Evolutionary conservation across 2,888 invertebrate genomes (phyloP), one percentile per base, ranked within the genome.

Genomic region (Hypselothyrea guttata): DNA sequence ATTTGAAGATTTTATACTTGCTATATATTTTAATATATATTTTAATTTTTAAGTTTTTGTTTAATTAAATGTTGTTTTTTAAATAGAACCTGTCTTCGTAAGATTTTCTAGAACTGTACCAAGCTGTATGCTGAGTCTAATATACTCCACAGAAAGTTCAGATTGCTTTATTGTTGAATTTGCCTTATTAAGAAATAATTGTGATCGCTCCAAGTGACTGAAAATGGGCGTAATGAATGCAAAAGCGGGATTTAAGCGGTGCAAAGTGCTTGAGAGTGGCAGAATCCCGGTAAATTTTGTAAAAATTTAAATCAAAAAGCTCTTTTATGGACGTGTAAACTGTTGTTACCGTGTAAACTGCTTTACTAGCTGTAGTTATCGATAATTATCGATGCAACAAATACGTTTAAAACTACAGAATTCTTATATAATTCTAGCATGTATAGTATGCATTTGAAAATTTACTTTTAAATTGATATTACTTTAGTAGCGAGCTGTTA

Each of bases 181-280:
- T 38, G 7, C 7, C 11, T 33, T 47, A 46, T 46, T 33, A 42
- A 54, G 16, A 28, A 53, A 41, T 46, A 47, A 44, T 47, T 62
- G 31, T 22, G 33, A 4, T 44, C 7, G 7, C 13, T 55, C 33
- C 54, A 54, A 47, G 46, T 47, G 55, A 41, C 12, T 41, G 27
- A 27, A 13, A 16, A 9, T 2, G 12, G 12, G 18, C 12, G 27
- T 16, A 18, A 5, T 2, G 18, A 9, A n/a, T 37, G 18, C 2
- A 22, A 38, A 8, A 8, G 46, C 46, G 1, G 11, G 38, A 42
- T 46, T 54, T 40, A 4, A 11, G 15, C 49, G 41, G 45, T 13
- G 15, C 30, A 27, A 55, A 47, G 42, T 47, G 37, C 48, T 22
- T 56, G n/a, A 11, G 37, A 5, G 49, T 44, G 44, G 33, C 46